phyloP scores from a whole-genome alignment of 2,113 vertebrate genomes.

The Sinocyclocheilus rhinocerous region DNA sequence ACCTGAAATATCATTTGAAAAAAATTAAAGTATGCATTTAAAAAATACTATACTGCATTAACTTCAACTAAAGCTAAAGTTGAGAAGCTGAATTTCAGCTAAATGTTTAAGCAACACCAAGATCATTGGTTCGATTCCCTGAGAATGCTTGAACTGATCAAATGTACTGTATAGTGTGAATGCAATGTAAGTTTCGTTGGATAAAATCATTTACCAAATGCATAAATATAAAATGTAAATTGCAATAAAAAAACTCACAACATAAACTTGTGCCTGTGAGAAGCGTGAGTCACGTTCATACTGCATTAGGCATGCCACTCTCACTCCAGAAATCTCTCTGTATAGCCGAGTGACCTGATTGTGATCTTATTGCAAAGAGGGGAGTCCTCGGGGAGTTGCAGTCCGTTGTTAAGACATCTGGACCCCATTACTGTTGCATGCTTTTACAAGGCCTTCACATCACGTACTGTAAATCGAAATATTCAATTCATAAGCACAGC shows the following conservation, averaged over 20 bases:
- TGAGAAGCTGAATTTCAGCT: no score
- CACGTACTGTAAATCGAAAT: slow-evolving; percentile 58
- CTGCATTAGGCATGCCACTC: slow-evolving; percentile 30
- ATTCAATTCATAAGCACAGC: slow-evolving; percentile 61
- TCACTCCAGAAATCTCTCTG: slow-evolving; percentile 20
- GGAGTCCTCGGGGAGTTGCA: slow-evolving; percentile 34
- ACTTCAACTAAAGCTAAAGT: no score
- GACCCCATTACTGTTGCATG: slow-evolving; percentile 47
- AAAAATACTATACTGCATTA: no score
- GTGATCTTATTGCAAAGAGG: slow-evolving; percentile 46
- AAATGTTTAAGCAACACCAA: background rate
- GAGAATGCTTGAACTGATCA: background rate
- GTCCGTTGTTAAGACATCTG: slow-evolving; percentile 59
- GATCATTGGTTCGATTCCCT: background rate
- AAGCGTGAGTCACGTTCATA: slow-evolving; percentile 13
- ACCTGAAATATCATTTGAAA: no score
- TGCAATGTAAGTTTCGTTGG: background rate
- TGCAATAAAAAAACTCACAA: background rate
- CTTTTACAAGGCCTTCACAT: slow-evolving; percentile 61
- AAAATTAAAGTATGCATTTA: no score
- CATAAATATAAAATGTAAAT: background rate
- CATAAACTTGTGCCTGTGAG: slow-evolving; percentile 1
- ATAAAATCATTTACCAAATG: background rate
- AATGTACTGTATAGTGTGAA: background rate
- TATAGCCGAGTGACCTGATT: slow-evolving; percentile 38